Base-by-base conservation (phyloP, 2,888 invertebrate genomes). In the Amaurobius ferox region DNA sequence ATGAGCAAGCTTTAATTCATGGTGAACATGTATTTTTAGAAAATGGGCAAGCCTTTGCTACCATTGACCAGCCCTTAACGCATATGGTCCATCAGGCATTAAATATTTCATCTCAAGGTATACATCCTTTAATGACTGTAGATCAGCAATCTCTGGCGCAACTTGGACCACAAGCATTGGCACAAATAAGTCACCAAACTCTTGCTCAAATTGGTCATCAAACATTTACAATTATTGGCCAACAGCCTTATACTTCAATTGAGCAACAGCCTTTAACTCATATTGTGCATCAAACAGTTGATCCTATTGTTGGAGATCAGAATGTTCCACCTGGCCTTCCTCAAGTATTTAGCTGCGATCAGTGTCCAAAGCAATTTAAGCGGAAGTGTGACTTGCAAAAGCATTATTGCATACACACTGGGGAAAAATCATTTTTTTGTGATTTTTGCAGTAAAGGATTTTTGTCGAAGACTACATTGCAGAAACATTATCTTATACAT, bases 211-310 rank as follows among this genome's bases (percentile, higher is more conserved):
- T 86, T 29, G 86, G 86, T 19, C 67, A 79, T 23, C 86, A 86
- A 28, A 79, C 86, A 28, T 86, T 79, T 44, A 68, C 86, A 19
- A 86, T 86, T n/a, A 86, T 86, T 68, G 86, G 86, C 44, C 86
- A 86, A 11, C 86, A 86, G 68, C 86, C 86, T 40, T 86, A 86
- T 68, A 85, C 78, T 67, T 67, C 77, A 7, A 66, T 77, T 67
- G 77, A 85, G n/a, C 86, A 78, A 26, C 85, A 86, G 35, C 86
- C 78, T 23, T 28, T 86, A 26, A 74, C 78, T 9, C 86, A 86
- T 32, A 73, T 86, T 62, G 86, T 79, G 0, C 86, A 86, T 73
- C 78, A 78, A 19, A 73, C 79, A 11, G 78, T 79, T 48, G 73
- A 78, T 44, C 72, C 78, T 35, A 73, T 79, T 44, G 62, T 40